Evolutionary conservation across 2,113 vertebrate genomes (phyloP), one percentile per base, ranked within the genome.

Genomic region (Albula goreensis): DNA sequence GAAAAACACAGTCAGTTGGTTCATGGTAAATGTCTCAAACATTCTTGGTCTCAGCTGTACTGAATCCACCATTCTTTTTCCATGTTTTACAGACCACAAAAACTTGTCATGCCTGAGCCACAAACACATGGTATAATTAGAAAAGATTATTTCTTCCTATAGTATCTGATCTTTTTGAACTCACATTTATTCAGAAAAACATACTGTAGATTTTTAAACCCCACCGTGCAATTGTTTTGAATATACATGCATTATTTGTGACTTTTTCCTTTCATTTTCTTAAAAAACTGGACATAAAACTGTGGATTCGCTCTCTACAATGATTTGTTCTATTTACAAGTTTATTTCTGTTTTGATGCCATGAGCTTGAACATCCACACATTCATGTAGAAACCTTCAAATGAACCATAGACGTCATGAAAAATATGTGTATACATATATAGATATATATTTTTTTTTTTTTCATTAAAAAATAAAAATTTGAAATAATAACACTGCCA

Each of bases 31-130:
- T 50, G 78, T 84, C 85, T 85, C 81, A 86, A 86, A 80, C 87
- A 85, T 63, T 53, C 77, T 87, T 50, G 63, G 80, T 87, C 66
- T 83, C 56, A 86, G 77, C 53, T 83, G 50, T 70, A 52, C 80
- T 41, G 31, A 83, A 51, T 25, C 53, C 84, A 85, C 86, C 87
- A n/a, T 86, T 78, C 85, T 84, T 50, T 80, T 87, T 90, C 82
- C 74, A 91, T 89, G 93, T 92, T 83, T 89, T 94, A 96, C 94
- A 92, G 89, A 91, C 90, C 94, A 96, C 95, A 94, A 91, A 94
- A 93, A 95, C 93, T 92, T 89, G 93, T 93, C 96, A 97, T 96
- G 97, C 96, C 92, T 88, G 90, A 90, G 92, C 95, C 93, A 96
- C 93, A 93, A 89, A 95, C 91, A 94, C 86, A 93, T 80, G 92